Evolutionary conservation across 2,888 invertebrate species (phyloP).

Genomic region (Bruchidius siliquastri): DNA sequence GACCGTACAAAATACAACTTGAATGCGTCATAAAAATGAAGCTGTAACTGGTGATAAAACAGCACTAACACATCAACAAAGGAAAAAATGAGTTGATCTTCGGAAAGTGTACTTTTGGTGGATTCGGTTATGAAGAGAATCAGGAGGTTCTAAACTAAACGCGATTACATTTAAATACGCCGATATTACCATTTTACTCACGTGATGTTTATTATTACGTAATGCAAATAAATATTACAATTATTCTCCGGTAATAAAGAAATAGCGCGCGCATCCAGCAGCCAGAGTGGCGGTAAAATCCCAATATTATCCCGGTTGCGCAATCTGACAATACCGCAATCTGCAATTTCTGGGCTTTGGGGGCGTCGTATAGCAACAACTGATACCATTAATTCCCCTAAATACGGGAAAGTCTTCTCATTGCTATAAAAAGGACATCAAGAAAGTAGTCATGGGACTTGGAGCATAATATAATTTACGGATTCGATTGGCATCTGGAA

Average conservation of each 20-base stretch:
- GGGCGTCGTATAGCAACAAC: constrained; percentile 14
- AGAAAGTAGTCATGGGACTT: neutral
- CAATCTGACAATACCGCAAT: constrained; percentile 31
- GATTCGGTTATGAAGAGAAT: neutral
- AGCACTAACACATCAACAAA: neutral
- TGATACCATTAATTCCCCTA: neutral
- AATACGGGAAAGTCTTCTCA: neutral
- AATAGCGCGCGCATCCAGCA: constrained; percentile 1
- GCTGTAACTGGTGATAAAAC: neutral
- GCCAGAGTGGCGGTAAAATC: constrained; percentile 28
- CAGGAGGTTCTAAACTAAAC: neutral
- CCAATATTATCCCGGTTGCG: constrained; percentile 32
- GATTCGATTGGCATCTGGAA: constrained; percentile 20
- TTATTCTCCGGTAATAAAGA: neutral
- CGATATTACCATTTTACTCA: neutral
- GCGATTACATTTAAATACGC: neutral
- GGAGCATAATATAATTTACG: neutral
- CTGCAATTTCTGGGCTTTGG: constrained; percentile 19
- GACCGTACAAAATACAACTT: constrained; percentile 13
- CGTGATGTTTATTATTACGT: neutral
- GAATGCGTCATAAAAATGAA: constrained; percentile 7
- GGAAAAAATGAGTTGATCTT: too few relatives aligned
- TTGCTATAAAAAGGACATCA: neutral
- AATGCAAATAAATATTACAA: constrained; percentile 3
- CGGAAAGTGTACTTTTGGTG: too few relatives aligned